These are phyloP conservation scores for Cyclura pinguis DNA, from an alignment of 2,797 vertebrate species.

Conservation along the genomic window DNA sequence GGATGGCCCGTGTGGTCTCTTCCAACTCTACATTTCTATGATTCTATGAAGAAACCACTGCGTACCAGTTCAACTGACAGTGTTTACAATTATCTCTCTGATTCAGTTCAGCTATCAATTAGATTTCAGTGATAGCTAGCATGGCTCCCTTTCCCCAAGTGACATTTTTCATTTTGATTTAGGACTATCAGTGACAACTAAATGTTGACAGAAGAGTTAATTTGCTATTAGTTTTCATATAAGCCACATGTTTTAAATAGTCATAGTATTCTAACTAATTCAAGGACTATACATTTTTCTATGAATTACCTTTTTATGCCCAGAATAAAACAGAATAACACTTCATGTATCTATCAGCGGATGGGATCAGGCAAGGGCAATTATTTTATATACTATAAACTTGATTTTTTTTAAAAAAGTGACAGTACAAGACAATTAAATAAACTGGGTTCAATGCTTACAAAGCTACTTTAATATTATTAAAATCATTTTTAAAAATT, in stretches of 20 bases:
- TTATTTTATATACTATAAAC: conserved; percentile 68
- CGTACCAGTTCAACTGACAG: neutral
- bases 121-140: neutral
- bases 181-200: neutral
- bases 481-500: conserved; percentile 51
- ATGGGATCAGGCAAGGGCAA: conserved; percentile 61
- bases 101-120: neutral
- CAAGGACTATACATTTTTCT: neutral
- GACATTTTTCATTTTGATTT: neutral
- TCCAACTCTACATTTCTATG: too few species aligned
- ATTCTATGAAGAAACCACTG: neutral
- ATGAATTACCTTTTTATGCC: neutral
- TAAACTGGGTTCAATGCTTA: neutral
- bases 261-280: neutral
- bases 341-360: conserved; percentile 62
- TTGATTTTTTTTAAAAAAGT: conserved; percentile 66
- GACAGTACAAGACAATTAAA: conserved; percentile 38
- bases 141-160: neutral
- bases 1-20: too few species aligned
- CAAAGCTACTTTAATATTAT: conserved; percentile 17
- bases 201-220: too few species aligned
- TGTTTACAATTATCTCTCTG: too few species aligned
- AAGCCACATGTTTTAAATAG: neutral
- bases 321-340: conserved; percentile 57
- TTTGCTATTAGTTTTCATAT: neutral